Evolutionary conservation across 2,113 vertebrate species (phyloP).

Genomic region (Neodontobutis hainanensis): DNA sequence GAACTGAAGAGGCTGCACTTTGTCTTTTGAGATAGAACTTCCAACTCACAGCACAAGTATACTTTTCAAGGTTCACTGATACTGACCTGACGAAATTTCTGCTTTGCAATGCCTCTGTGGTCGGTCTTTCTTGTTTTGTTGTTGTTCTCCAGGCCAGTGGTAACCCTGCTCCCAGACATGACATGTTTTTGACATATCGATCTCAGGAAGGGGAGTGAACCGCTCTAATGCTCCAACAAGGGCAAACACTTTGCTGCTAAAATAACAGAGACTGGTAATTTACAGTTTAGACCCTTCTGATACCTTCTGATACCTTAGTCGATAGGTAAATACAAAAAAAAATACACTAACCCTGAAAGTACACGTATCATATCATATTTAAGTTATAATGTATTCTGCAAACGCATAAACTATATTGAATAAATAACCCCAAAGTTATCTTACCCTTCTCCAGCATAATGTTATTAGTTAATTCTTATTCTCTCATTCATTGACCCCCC

Average conservation of each 20-base stretch:
- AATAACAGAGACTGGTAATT: conserved; percentile 33
- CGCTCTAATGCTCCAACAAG: conserved; percentile 45
- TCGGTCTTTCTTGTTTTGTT: conserved; percentile 53
- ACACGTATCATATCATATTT: too few relatives aligned
- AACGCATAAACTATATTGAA: too few relatives aligned
- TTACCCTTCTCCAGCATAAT: too few relatives aligned
- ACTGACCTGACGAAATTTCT: conserved; percentile 37
- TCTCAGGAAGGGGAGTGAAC: conserved; percentile 52
- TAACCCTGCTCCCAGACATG: conserved; percentile 70
- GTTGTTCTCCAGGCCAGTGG: conserved; percentile 70
- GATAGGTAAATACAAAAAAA: conserved; percentile 16
- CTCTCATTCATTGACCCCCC: conserved; percentile 16
- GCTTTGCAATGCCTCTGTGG: conserved; percentile 40
- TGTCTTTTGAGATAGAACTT: conserved; percentile 39
- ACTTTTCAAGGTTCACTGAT: conserved; percentile 50
- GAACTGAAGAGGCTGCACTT: conserved; percentile 56
- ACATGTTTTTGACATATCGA: conserved; percentile 79
- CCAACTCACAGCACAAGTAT: conserved; percentile 29
- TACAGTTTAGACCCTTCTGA: neutral
- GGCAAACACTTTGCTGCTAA: conserved; percentile 57
- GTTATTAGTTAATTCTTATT: too few relatives aligned
- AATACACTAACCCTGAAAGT: too few relatives aligned
- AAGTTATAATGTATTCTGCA: too few relatives aligned
- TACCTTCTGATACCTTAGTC: too few relatives aligned
- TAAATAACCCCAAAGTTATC: too few relatives aligned